A percentile compares a stretch with the other conserved stretches of the same genome.
These are phyloP conservation scores for Lepidothrix coronata DNA, from an alignment of 2,113 vertebrate genomes.

Conservation along the genomic window DNA sequence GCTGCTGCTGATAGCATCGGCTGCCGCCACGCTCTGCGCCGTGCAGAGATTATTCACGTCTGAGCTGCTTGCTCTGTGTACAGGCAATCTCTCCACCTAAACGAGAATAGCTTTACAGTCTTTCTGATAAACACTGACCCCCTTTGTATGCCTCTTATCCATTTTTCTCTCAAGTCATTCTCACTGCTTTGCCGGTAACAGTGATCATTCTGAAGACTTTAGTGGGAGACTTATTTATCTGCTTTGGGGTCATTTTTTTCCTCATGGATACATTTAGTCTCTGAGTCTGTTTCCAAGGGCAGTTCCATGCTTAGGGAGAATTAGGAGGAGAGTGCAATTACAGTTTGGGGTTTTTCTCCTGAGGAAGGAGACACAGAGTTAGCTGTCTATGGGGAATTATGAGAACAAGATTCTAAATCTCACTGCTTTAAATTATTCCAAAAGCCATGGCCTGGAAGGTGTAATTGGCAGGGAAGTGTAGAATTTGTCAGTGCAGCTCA, in stretches of 20 bases:
- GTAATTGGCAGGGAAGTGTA: slow-evolving; percentile 65
- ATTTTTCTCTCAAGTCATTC: slow-evolving; percentile 11
- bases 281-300: neutral
- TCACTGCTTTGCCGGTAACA: neutral
- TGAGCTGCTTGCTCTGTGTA: neutral
- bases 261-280: neutral
- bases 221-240: neutral
- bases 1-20: neutral
- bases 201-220: neutral
- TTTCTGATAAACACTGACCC: slow-evolving; percentile 14
- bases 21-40: neutral
- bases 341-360: neutral
- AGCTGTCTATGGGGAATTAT: slow-evolving; percentile 35
- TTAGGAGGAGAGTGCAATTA: neutral
- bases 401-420: slow-evolving; percentile 54
- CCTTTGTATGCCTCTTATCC: neutral
- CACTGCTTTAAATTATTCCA: slow-evolving; percentile 66
- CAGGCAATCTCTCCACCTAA: neutral
- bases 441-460: slow-evolving; percentile 50
- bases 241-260: neutral
- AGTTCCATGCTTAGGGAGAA: neutral
- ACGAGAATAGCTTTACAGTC: slow-evolving; percentile 14
- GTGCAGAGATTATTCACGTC: neutral
- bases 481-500: slow-evolving; percentile 58
- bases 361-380: neutral